Evolutionary conservation across 2,888 invertebrate genomes (phyloP), one percentile per base, ranked within the genome.

Genomic region (Himalopsyche anomala): DNA sequence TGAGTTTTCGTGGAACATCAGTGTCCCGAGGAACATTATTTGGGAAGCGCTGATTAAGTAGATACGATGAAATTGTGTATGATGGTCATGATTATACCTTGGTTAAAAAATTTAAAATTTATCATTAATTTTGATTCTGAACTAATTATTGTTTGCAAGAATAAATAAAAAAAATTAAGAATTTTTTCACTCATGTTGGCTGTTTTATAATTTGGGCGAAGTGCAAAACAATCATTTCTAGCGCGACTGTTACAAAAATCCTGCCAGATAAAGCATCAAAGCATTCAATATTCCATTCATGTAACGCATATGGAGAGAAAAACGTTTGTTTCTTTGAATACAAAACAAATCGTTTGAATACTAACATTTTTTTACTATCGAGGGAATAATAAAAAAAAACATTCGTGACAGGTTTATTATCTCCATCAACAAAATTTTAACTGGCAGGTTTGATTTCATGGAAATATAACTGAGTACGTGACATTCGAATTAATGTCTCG

Each of bases 321-420:
- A 74, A 36, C 74, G 38, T 74, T 45, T 45, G 45, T 80, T 80
- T 51, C 42, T 80, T 51, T 80, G 80, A 80, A 80, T 45, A 80
- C 45, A 42, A 51, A 80, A 45, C 80, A 45, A 80, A 80, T 45
- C 28, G 80, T 42, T 80, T 80, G 42, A 45, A 51, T 80, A 40
- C 42, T 80, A 19, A 80, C 51, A 80, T 80, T 80, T 80, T 28
- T 80, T 80, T 80, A 42, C 17, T 45, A 51, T 42, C 15, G 36
- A 74, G 36, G 38, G 36, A 28, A 62, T 51, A 62, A 19, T 15
- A 62, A 62, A 62, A 45, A 42, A 62, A 74, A 74, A 36, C 36
- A 12, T 38, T 36, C 28, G 19, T 74, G 74, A 36, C 74, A 74
- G 9, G 74, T 74, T 38, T 74, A 74, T 36, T 15, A 74, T 74